These are phyloP conservation scores for Melozone crissalis DNA, from an alignment of 2,113 vertebrate species.

Conservation along the genomic window DNA sequence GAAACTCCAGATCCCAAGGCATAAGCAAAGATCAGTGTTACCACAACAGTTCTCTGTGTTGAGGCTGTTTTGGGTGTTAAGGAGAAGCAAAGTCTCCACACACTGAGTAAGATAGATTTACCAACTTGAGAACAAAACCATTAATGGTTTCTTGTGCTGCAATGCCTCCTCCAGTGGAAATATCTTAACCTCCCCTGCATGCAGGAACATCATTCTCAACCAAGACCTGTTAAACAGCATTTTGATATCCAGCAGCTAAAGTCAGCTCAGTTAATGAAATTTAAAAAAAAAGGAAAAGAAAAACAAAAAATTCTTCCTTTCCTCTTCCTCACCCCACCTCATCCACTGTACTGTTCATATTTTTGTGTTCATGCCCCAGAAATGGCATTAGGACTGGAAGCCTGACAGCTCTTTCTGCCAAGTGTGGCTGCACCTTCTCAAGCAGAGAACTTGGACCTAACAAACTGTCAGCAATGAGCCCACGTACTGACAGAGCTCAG, in stretches of 20 bases:
- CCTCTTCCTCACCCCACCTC: background rate
- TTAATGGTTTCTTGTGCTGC: background rate
- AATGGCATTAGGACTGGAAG: constrained; percentile 7
- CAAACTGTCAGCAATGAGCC: background rate
- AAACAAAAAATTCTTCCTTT: background rate
- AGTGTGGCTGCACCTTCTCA: constrained; percentile 28
- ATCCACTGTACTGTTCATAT: background rate
- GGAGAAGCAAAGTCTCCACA: background rate
- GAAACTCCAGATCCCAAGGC: constrained; percentile 29
- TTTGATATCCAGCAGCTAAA: background rate
- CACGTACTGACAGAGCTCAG: background rate
- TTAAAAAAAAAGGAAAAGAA: rapidly evolving
- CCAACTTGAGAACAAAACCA: background rate
- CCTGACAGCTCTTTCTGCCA: constrained; percentile 27
- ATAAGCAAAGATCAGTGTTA: constrained; percentile 15
- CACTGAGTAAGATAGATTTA: background rate
- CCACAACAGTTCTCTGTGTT: constrained; percentile 13
- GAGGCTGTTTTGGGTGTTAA: background rate
- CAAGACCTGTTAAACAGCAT: background rate
- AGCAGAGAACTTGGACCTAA: background rate
- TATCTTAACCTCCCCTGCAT: background rate
- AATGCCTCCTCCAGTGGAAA: background rate
- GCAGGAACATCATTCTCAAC: background rate
- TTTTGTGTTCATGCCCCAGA: background rate
- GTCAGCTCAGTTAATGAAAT: background rate